These are phyloP conservation scores for Yponomeuta malinellus DNA, from an alignment of 2,888 invertebrate species.

Conservation along the genomic window DNA sequence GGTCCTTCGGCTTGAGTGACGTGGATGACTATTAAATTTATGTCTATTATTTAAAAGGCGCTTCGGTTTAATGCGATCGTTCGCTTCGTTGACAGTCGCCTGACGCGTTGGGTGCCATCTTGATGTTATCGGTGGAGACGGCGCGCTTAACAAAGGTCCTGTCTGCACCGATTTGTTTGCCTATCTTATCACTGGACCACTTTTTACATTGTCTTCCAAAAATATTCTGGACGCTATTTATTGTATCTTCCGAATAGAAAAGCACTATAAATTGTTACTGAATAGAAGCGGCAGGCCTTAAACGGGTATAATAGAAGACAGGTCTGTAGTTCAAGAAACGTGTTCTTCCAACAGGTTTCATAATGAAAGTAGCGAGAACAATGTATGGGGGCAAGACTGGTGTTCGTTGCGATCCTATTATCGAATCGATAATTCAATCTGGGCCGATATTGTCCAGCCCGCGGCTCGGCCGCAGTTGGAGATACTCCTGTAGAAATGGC, in stretches of 20 bases:
- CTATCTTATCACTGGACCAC: not conserved
- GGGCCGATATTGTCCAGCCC: conserved; percentile 47
- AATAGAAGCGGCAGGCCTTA: no score
- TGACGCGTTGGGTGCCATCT: conserved; percentile 63
- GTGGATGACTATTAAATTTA: conserved; percentile 69
- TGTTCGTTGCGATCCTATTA: conserved; percentile 48
- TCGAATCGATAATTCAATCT: conserved; percentile 66
- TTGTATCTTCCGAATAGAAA: no score
- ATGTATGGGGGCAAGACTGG: conserved; percentile 55
- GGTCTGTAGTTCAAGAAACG: not conserved
- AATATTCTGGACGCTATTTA: not conserved
- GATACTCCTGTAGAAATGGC: not conserved
- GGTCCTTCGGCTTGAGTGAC: conserved; percentile 63
- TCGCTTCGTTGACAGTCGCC: conserved; percentile 58
- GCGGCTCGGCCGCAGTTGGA: conserved; percentile 31
- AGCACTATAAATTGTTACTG: no score
- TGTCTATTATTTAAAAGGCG: conserved; percentile 57
- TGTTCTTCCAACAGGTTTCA: conserved; percentile 16
- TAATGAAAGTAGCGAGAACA: conserved; percentile 53
- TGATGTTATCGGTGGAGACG: conserved; percentile 10
- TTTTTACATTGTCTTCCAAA: not conserved
- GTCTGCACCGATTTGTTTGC: conserved; percentile 8
- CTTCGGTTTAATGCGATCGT: conserved; percentile 69
- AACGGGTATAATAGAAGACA: not conserved
- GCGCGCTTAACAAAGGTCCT: not conserved